A percentile compares a stretch with the other conserved stretches of the same genome.
phyloP scores from a whole-genome alignment of 2,888 invertebrate genomes.

The Lithophane ornitopus region DNA sequence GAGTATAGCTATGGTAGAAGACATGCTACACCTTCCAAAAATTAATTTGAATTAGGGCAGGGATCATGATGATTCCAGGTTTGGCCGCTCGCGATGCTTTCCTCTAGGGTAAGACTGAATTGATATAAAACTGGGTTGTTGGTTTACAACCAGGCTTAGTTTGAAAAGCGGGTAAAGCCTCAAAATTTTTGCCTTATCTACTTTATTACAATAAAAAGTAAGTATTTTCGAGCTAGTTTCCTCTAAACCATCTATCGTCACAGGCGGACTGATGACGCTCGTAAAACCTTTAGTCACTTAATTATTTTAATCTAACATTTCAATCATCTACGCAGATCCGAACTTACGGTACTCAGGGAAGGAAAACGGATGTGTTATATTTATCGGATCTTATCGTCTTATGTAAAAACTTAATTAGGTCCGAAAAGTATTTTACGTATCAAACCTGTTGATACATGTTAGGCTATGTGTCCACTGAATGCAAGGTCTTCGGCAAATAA shows the following conservation, averaged over 20 bases:
- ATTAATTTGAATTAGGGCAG: not conserved
- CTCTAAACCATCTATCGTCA: conserved; percentile 13
- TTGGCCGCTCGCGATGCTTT: not conserved
- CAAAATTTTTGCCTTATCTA: not conserved
- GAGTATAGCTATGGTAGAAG: not conserved
- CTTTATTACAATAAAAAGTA: not conserved
- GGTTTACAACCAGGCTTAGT: not conserved
- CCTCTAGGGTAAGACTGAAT: not conserved
- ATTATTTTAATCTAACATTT: conserved; percentile 30
- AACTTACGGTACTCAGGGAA: conserved; percentile 37
- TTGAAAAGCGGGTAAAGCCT: not conserved
- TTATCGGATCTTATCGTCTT: conserved; percentile 43
- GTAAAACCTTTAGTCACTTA: not conserved
- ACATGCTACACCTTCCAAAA: not conserved
- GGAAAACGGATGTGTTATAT: conserved; percentile 49
- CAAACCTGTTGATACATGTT: not conserved
- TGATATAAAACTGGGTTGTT: not conserved
- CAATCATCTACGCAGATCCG: conserved; percentile 13
- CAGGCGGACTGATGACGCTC: conserved; percentile 26
- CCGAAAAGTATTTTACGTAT: conserved; percentile 30
- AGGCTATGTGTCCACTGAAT: not conserved
- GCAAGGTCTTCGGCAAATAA: not conserved
- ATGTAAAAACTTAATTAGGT: conserved; percentile 43
- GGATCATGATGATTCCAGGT: not conserved
- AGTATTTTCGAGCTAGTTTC: conserved; percentile 6